Conservation (phyloP, 2,113 vertebrate species). For the Eublepharis macularius region DNA sequence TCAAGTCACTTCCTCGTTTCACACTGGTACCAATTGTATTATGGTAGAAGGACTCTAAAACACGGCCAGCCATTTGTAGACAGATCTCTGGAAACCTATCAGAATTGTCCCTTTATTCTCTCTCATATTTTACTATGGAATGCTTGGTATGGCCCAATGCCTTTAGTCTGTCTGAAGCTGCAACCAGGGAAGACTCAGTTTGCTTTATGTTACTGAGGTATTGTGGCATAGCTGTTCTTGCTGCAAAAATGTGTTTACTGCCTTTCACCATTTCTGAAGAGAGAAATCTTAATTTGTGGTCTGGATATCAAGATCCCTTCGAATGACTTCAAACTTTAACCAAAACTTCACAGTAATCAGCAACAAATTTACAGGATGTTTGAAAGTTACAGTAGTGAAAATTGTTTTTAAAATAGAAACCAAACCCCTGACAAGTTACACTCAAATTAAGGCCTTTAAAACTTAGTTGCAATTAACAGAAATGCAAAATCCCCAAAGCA, state of each 20-base stretch:
- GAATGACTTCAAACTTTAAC: neutral
- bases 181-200: neutral
- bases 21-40: neutral
- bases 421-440: neutral
- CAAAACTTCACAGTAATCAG: neutral
- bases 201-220: neutral
- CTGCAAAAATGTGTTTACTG: neutral
- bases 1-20: neutral
- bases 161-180: neutral
- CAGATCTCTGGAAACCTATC: neutral
- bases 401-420: neutral
- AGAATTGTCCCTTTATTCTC: neutral
- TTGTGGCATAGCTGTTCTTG: neutral
- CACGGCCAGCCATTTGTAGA: neutral
- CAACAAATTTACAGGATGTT: neutral
- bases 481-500: neutral
- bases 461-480: no score
- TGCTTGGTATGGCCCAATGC: neutral
- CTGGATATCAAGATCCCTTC: neutral
- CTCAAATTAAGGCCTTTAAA: neutral
- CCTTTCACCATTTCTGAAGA: neutral
- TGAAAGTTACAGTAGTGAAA: neutral
- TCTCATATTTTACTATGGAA: neutral
- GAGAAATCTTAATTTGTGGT: neutral
- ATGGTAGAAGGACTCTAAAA: neutral